These are phyloP conservation scores for Zapus hudsonius DNA, from an alignment of 2,113 vertebrate species.

Conservation along the genomic window DNA sequence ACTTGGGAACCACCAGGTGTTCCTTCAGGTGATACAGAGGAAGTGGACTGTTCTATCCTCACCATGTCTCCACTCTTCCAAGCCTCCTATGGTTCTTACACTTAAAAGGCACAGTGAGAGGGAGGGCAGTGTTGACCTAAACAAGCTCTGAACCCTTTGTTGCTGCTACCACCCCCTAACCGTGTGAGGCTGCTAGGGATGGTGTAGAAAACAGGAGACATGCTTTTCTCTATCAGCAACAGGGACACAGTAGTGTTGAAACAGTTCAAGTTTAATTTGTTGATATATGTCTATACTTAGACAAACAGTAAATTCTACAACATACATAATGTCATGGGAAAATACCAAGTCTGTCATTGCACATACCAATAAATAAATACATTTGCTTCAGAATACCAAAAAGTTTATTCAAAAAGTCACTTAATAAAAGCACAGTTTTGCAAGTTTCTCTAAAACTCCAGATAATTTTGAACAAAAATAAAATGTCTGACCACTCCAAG, in stretches of 20 bases:
- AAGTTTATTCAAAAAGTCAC: slow-evolving; percentile 86
- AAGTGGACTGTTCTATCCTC: neutral
- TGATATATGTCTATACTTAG: slow-evolving; percentile 84
- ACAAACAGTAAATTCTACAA: slow-evolving; percentile 88
- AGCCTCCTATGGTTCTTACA: neutral
- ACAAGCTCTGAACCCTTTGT: neutral
- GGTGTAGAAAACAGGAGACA: neutral
- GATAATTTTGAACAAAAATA: slow-evolving; percentile 83
- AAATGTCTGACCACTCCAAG: slow-evolving; percentile 83
- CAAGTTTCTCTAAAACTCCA: slow-evolving; percentile 88
- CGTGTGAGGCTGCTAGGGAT: neutral
- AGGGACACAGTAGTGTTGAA: slow-evolving; percentile 69
- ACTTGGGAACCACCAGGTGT: neutral
- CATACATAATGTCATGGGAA: slow-evolving; percentile 86
- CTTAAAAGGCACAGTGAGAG: neutral
- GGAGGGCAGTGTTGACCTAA: neutral
- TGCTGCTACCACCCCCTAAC: neutral
- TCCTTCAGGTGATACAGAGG: neutral
- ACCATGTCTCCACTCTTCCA: neutral
- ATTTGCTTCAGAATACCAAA: slow-evolving; percentile 85
- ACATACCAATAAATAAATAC: slow-evolving; percentile 86
- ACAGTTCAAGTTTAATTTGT: slow-evolving; percentile 87
- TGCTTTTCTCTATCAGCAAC: slow-evolving; percentile 33
- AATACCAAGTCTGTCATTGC: slow-evolving; percentile 86
- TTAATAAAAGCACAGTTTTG: slow-evolving; percentile 90